Evolutionary conservation across 92 coral and sea anemone genomes (phyloP).

Genomic region (Siderastrea radians): DNA sequence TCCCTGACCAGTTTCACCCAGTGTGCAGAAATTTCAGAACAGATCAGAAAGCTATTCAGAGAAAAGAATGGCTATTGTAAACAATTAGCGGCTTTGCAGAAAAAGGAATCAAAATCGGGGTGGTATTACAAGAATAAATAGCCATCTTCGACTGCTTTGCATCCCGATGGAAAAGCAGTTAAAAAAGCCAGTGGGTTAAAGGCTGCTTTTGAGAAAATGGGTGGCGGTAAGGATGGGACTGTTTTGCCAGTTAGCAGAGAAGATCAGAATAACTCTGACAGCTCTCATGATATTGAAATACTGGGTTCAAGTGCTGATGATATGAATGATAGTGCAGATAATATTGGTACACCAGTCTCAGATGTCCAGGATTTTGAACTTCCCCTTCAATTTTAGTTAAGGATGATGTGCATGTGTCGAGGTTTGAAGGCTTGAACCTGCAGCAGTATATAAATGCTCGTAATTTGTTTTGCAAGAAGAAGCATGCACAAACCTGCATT

Average conservation of each 20-base stretch:
- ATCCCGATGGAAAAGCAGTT: slow-evolving; percentile 2
- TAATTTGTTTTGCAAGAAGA: slow-evolving; percentile 14
- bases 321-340: not conserved
- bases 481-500: slow-evolving; percentile 28
- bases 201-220: slow-evolving; percentile 24
- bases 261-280: slow-evolving; percentile 17
- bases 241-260: slow-evolving; percentile 15
- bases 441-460: slow-evolving; percentile 45
- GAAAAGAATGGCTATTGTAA: slow-evolving; percentile 58
- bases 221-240: slow-evolving; percentile 12
- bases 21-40: slow-evolving; percentile 56
- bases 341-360: not conserved
- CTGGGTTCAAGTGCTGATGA: slow-evolving; percentile 20
- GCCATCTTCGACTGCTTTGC: slow-evolving; percentile 3
- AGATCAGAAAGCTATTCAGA: slow-evolving; percentile 48
- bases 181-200: not conserved
- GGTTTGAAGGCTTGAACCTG: slow-evolving; percentile 53
- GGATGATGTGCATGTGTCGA: slow-evolving; percentile 36
- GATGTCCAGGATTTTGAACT: slow-evolving; percentile 49
- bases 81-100: slow-evolving; percentile 60
- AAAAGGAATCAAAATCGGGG: slow-evolving; percentile 54
- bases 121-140: slow-evolving; percentile 45
- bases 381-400: slow-evolving; percentile 46
- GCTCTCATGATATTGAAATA: slow-evolving; percentile 37
- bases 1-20: slow-evolving; percentile 40